Percentiles rank a stretch among this genome's conserved stretches.
Evolutionary conservation across 1,140 invertebrate species (phyloP).

Genomic region (Zaprionus ghesquierei): DNA sequence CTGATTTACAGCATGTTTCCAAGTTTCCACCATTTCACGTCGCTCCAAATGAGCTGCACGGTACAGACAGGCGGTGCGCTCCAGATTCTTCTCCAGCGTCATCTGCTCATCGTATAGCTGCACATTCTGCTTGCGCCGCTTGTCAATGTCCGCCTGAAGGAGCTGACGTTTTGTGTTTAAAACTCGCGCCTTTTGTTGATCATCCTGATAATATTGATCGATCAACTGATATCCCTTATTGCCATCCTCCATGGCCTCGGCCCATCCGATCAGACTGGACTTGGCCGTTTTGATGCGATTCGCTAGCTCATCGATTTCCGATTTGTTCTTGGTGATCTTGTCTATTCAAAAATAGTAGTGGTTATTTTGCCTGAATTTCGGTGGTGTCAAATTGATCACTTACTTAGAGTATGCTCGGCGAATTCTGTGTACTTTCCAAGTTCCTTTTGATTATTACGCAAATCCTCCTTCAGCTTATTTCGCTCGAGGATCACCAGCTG

Average conservation of each 20-base stretch:
- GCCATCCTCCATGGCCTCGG: constrained; percentile 84
- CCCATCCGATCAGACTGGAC: constrained; percentile 84
- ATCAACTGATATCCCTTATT: constrained; percentile 85
- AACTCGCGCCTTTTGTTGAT: constrained; percentile 84
- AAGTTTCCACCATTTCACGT: constrained; percentile 76
- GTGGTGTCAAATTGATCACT: too few relatives aligned
- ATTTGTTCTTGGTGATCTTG: constrained; percentile 69
- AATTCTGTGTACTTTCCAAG: constrained; percentile 58
- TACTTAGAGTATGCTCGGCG: constrained; percentile 52
- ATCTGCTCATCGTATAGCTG: constrained; percentile 74
- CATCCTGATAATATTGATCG: constrained; percentile 85
- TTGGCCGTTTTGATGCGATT: constrained; percentile 85
- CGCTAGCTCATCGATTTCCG: constrained; percentile 84
- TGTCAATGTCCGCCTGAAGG: constrained; percentile 77
- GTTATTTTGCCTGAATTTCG: too few relatives aligned
- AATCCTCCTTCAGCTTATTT: constrained; percentile 83
- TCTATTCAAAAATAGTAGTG: too few relatives aligned
- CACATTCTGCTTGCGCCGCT: constrained; percentile 56
- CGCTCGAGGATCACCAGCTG: constrained; percentile 82
- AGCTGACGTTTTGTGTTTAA: constrained; percentile 82
- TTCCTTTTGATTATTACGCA: constrained; percentile 57
- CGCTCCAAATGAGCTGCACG: constrained; percentile 73
- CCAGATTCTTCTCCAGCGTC: constrained; percentile 74
- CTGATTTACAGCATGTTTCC: constrained; percentile 76
- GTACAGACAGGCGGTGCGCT: constrained; percentile 71